Conservation (phyloP, 1,140 invertebrate species). For the Delia radicum region DNA sequence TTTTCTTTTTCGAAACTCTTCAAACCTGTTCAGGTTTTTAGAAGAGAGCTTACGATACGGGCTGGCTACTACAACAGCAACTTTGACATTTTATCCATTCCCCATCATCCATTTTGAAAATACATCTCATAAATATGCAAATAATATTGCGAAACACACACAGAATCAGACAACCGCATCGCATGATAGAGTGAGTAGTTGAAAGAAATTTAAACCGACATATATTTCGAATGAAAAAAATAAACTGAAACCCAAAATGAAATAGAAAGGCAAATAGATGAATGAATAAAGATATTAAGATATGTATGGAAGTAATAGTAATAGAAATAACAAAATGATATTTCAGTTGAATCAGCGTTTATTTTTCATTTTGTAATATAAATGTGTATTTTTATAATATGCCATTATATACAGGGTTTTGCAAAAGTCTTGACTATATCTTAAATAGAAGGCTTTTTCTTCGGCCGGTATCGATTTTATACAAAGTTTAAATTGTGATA, state of each 20-base stretch:
- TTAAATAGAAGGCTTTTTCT: too few species aligned
- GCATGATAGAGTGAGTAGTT: background rate
- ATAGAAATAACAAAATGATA: background rate
- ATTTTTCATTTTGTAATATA: background rate
- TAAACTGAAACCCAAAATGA: background rate
- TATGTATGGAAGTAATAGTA: background rate
- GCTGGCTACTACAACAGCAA: background rate
- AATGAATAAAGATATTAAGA: background rate
- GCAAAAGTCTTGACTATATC: too few species aligned
- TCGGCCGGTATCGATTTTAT: too few species aligned
- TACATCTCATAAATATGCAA: slow-evolving; percentile 1
- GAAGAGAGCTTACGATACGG: too few species aligned
- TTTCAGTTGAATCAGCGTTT: background rate
- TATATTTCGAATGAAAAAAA: background rate
- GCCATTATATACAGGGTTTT: too few species aligned
- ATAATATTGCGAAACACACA: background rate
- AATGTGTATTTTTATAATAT: too few species aligned
- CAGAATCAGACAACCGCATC: background rate
- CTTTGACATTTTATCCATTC: background rate
- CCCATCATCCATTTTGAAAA: background rate
- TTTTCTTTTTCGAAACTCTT: too few species aligned
- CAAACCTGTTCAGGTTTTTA: too few species aligned
- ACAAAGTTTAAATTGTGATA: too few species aligned
- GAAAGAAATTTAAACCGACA: background rate
- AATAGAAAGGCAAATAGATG: background rate